These are phyloP conservation scores for Panagrolaimus sp. DNA, from an alignment of 1,140 invertebrate genomes.

Conservation along the genomic window DNA sequence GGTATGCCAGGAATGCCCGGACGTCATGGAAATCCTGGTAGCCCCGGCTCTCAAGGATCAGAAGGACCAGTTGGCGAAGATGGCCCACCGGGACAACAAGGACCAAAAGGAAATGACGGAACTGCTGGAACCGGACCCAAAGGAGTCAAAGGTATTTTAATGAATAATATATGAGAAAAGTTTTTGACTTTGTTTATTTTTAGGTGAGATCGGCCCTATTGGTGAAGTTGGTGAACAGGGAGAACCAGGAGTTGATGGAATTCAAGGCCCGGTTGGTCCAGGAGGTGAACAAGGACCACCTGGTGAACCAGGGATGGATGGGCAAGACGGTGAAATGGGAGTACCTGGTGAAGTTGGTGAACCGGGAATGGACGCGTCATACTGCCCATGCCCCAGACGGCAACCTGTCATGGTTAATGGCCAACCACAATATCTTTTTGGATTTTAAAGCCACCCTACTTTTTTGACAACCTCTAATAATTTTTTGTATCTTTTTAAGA, in stretches of 20 bases:
- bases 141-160: neutral
- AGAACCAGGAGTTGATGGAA: neutral
- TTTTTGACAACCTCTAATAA: too few species aligned
- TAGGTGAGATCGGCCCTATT: neutral
- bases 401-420: neutral
- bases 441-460: too few species aligned
- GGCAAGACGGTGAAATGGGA: neutral
- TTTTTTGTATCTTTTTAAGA: too few species aligned
- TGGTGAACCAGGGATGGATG: neutral
- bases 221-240: neutral
- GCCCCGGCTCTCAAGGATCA: constrained; percentile 14
- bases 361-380: constrained; percentile 20
- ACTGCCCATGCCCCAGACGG: constrained; percentile 25
- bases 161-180: too few species aligned
- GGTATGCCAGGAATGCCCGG: constrained; percentile 40
- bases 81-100: constrained; percentile 36
- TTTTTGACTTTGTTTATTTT: too few species aligned
- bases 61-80: constrained; percentile 25
- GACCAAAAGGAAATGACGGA: constrained; percentile 22
- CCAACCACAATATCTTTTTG: constrained; percentile 3
- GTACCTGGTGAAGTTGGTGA: constrained; percentile 16
- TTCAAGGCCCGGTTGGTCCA: neutral
- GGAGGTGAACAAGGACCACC: neutral
- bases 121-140: constrained; percentile 6
- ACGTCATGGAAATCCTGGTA: constrained; percentile 37